phyloP scores from a whole-genome alignment of 1,140 invertebrate genomes.

The Musca vetustissima region DNA sequence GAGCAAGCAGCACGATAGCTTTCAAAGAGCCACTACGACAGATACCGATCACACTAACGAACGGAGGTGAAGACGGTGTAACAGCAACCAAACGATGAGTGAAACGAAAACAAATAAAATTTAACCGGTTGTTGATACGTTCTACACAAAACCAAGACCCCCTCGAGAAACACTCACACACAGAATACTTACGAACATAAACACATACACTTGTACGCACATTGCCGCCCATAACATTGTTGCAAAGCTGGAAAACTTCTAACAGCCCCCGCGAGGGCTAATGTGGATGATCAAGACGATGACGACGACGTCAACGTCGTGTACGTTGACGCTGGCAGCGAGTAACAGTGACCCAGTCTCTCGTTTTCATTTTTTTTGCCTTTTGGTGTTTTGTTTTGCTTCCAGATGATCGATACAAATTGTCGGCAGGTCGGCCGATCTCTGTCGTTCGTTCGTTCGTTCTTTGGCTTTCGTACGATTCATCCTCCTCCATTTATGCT shows the following conservation, averaged over 20 bases:
- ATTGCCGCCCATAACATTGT: too few species aligned
- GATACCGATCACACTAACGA: background rate
- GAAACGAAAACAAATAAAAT: conserved; percentile 11
- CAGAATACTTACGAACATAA: too few species aligned
- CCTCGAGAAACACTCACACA: too few species aligned
- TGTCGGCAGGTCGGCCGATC: background rate
- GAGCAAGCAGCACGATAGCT: too few species aligned
- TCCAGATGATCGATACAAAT: too few species aligned
- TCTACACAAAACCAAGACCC: conserved; percentile 5
- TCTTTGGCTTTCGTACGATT: background rate
- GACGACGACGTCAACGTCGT: background rate
- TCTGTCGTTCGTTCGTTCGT: background rate
- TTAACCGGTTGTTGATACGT: conserved; percentile 11
- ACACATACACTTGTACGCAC: too few species aligned
- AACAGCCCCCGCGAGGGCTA: background rate
- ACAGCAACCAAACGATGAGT: background rate
- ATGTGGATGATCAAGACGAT: background rate
- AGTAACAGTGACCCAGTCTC: conserved; percentile 23
- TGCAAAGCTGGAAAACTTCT: too few species aligned
- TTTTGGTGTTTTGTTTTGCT: conserved; percentile 19
- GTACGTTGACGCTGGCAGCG: background rate
- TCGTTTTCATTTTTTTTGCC: conserved; percentile 17
- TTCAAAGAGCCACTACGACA: too few species aligned
- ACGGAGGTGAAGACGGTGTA: background rate
- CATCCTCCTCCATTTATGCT: background rate